A percentile compares a stretch with the other conserved stretches of the same genome.
Evolutionary conservation across 2,888 invertebrate species (phyloP).

Genomic region (Oligia latruncula): DNA sequence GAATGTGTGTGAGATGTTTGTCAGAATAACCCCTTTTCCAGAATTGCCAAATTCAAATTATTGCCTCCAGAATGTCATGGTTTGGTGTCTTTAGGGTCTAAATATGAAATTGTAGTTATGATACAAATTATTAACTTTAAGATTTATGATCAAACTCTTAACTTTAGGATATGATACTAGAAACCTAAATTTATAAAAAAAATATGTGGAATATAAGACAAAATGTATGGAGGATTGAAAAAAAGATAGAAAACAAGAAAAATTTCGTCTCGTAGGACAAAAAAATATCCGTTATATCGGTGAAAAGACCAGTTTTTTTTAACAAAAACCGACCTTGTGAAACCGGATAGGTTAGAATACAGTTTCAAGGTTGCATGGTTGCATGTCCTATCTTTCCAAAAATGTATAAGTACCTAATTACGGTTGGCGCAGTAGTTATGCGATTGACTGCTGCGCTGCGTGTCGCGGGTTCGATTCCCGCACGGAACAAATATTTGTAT

Average conservation of each 20-base stretch:
- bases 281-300: too few relatives aligned
- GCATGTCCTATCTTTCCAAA: background rate
- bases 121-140: background rate
- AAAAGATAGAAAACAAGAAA: background rate
- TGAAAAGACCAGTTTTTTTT: background rate
- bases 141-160: background rate
- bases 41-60: background rate
- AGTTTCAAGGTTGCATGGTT: background rate
- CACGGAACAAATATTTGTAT: too few relatives aligned
- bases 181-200: background rate
- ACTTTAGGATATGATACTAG: background rate
- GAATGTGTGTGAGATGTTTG: conserved; percentile 15
- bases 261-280: background rate
- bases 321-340: background rate
- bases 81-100: too few relatives aligned
- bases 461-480: too few relatives aligned
- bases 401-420: too few relatives aligned
- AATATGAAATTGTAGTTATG: background rate
- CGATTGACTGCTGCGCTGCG: too few relatives aligned
- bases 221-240: background rate
- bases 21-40: background rate
- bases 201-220: background rate
- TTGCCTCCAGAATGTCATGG: background rate
- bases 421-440: too few relatives aligned
- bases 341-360: too few relatives aligned